Evolutionary conservation across 2,113 vertebrate species (phyloP), one percentile per base, ranked within the genome.

Genomic region (Ciconia stormi): DNA sequence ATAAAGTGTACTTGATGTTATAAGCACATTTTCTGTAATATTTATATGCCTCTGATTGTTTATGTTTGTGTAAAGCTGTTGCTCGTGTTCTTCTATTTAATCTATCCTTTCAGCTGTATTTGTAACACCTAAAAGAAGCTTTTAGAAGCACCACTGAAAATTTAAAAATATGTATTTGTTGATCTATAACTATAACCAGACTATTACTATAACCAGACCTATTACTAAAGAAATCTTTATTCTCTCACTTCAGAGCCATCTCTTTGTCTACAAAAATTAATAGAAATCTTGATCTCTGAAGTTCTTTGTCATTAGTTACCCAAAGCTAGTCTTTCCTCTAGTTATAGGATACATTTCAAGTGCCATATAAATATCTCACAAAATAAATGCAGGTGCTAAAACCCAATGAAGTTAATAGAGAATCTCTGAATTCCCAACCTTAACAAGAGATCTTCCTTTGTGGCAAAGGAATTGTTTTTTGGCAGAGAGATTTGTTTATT

Each of bases 401-500:
- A 11, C 34, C 25, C 23, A 3, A 1, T 46, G 46, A 85, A 82
- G 47, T 59, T 53, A n/a, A 17, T 7, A 56, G 42, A 23, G 32
- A 34, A 29, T 58, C 61, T 88, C 76, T 65, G 73, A 84, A 50
- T 82, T 93, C 25, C 36, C 56, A 61, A 0, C 19, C n/a, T 78
- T 36, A 69, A 53, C 42, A 42, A 61, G 53, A 53, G 46, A 42
- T 79, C 20, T 83, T 91, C 22, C 59, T 92, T 52, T 70, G 67
- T 63, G 73, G 40, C 44, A 53, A 72, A 67, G 49, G 22, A 79
- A 21, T 23, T 62, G 47, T 2, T 2, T 89, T 84, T 92, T 96
- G 93, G 87, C 95, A 85, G 46, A 40, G 38, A 70, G 42, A 26
- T 95, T 91, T 94, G 81, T 95, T 94, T 97, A 66, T 84, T 94